Evolutionary conservation across 2,888 invertebrate genomes (phyloP).

Genomic region (Linnaemya tessellans): DNA sequence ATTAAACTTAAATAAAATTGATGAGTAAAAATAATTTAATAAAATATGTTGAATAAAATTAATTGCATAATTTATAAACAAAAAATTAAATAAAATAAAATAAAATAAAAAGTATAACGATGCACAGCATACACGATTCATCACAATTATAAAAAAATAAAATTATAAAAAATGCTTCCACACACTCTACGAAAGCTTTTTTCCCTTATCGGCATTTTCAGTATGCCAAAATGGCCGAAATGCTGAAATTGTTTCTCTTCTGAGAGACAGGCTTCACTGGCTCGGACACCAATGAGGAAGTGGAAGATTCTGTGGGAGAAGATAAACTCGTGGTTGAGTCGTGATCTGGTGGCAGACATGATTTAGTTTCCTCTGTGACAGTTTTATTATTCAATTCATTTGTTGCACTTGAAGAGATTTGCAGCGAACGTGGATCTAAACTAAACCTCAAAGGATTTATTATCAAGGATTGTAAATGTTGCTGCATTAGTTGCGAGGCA

Average conservation of each 20-base stretch:
- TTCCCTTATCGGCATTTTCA: no score
- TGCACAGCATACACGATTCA: slow-evolving; percentile 63
- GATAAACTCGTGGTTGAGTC: slow-evolving; percentile 3
- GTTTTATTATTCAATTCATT: background rate
- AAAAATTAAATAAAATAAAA: no score
- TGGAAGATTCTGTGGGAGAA: background rate
- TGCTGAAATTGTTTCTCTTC: slow-evolving; percentile 82
- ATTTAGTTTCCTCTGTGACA: background rate
- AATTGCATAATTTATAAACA: slow-evolving; percentile 50
- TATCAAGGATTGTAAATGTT: slow-evolving; percentile 68
- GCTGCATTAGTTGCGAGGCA: slow-evolving; percentile 73
- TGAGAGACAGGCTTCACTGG: slow-evolving; percentile 70
- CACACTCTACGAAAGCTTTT: no score
- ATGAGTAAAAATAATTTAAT: slow-evolving; percentile 46
- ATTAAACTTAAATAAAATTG: background rate
- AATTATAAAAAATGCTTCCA: background rate
- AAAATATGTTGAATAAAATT: slow-evolving; percentile 73
- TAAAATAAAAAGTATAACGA: slow-evolving; percentile 47
- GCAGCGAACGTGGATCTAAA: slow-evolving; percentile 1
- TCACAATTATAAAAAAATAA: slow-evolving; percentile 39
- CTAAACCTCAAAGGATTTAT: slow-evolving; percentile 36
- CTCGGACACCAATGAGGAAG: slow-evolving; percentile 43
- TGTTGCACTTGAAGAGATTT: background rate
- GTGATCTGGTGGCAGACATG: background rate
- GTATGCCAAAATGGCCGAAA: slow-evolving; percentile 82